phyloP scores from a whole-genome alignment of 2,113 vertebrate genomes.

The Melanocharis versteri region DNA sequence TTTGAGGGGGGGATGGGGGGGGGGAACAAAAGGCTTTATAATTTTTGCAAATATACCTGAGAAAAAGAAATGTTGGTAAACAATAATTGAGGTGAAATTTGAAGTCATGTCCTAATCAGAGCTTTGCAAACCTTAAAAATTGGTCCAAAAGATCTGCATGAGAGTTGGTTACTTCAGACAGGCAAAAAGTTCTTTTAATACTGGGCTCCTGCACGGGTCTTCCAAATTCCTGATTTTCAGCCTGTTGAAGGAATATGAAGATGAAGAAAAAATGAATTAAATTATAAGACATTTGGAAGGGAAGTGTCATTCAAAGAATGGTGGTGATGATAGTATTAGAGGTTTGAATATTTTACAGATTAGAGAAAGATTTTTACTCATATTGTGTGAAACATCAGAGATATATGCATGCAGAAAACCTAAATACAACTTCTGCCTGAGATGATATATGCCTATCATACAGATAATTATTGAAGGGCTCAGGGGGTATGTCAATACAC shows the following conservation, averaged over 20 bases:
- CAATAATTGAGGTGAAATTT: slow-evolving; percentile 40
- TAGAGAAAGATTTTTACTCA: not conserved
- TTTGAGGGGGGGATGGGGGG: too few relatives aligned
- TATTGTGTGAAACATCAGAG: not conserved
- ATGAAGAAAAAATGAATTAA: not conserved
- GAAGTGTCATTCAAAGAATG: not conserved
- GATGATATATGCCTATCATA: not conserved
- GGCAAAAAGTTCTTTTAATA: not conserved
- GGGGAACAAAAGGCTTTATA: slow-evolving; percentile 19
- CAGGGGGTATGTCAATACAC: fast-evolving
- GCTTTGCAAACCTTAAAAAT: not conserved
- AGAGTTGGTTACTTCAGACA: not conserved
- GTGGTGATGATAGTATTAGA: not conserved
- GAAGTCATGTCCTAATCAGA: slow-evolving; percentile 4
- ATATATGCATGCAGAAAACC: not conserved
- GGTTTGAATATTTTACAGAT: not conserved
- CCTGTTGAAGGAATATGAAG: not conserved
- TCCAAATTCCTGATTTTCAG: not conserved
- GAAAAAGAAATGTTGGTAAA: not conserved
- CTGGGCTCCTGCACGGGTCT: not conserved
- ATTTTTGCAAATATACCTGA: slow-evolving; percentile 45
- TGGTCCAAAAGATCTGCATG: not conserved
- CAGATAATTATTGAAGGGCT: not conserved
- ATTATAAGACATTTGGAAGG: not conserved
- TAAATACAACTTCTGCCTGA: not conserved